Base-by-base conservation (phyloP, 2,113 vertebrate species). In the Alces alces region DNA sequence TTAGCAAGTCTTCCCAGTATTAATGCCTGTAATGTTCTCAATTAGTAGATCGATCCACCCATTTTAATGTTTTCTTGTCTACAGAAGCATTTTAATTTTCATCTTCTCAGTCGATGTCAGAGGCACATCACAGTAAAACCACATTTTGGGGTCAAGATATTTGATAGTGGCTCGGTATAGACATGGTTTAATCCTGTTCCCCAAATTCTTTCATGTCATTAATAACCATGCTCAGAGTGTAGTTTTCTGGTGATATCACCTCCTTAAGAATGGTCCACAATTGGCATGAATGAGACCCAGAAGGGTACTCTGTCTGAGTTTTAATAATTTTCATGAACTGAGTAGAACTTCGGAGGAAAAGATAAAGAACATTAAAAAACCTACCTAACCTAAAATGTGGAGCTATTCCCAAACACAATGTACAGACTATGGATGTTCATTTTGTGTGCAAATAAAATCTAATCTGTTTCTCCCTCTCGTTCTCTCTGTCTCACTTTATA, bases 401-500 rank as follows among this genome's bases (percentile, higher is more conserved):
- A 97, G 86, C 61, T 97, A 73, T 61, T 98, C 79, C 95, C 83
- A 97, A 93, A 80, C 80, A 50, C 91, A 80, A 60, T 82, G 4
- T 92, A n/a, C 58, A 94, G 85, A 91, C 33, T 92, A 57, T 1
- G 14, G n/a, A 79, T 97, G 14, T 95, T 96, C 76, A 91, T 97
- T 98, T 97, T 92, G 89, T 96, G 79, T 79, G 66, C 96, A 94
- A 97, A 97, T 93, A 97, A 97, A 98, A 98, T 98, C 91, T 96
- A 95, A 97, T 97, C 97, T 97, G 39, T 97, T 64, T 98, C 61
- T 98, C 12, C 39, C 95, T 79, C 33, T 39, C 6, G 27, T 95
- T 70, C 47, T 89, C 78, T 50, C 52, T 54, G 28, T 61, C 28
- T 85, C 45, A 19, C 87, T 91, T 95, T 55, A 94, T 91, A 97